phyloP scores from a whole-genome alignment of 2,888 invertebrate species.

The Ophion costatus region DNA sequence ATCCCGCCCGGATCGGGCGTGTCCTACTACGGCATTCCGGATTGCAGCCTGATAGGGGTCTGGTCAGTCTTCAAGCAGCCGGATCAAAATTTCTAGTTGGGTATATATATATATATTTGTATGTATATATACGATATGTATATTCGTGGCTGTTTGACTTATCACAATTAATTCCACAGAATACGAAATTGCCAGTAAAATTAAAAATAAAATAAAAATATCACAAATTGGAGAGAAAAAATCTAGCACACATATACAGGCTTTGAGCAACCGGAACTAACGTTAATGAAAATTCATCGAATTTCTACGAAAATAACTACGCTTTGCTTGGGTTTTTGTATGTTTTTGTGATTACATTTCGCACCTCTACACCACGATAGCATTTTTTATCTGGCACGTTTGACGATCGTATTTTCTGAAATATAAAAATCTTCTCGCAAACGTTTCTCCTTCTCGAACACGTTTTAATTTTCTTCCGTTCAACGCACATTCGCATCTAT shows the following conservation, averaged over 20 bases:
- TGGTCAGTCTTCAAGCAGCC: too few relatives aligned
- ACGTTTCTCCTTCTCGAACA: conserved; percentile 68
- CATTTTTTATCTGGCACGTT: conserved; percentile 71
- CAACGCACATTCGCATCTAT: not conserved
- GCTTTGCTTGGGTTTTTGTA: not conserved
- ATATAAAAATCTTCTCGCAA: not conserved
- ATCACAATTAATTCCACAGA: conserved; percentile 38
- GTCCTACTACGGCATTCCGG: too few relatives aligned
- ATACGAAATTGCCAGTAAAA: conserved; percentile 31
- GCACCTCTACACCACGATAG: not conserved
- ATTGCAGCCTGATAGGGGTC: too few relatives aligned
- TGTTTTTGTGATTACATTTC: not conserved
- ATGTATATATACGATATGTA: too few relatives aligned
- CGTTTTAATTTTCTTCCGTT: not conserved
- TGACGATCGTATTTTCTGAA: conserved; percentile 37
- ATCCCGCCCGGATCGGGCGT: too few relatives aligned
- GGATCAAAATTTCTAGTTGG: too few relatives aligned
- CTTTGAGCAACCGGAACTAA: conserved; percentile 70
- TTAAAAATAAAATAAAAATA: conserved; percentile 31
- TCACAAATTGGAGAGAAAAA: conserved; percentile 15
- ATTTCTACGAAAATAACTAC: not conserved
- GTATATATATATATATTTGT: not conserved
- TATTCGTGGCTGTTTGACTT: conserved; percentile 18
- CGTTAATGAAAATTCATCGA: conserved; percentile 21
- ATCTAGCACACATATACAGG: conserved; percentile 81